Base-by-base conservation (phyloP, 1,140 invertebrate species). In the Dinoponera quadriceps region DNA sequence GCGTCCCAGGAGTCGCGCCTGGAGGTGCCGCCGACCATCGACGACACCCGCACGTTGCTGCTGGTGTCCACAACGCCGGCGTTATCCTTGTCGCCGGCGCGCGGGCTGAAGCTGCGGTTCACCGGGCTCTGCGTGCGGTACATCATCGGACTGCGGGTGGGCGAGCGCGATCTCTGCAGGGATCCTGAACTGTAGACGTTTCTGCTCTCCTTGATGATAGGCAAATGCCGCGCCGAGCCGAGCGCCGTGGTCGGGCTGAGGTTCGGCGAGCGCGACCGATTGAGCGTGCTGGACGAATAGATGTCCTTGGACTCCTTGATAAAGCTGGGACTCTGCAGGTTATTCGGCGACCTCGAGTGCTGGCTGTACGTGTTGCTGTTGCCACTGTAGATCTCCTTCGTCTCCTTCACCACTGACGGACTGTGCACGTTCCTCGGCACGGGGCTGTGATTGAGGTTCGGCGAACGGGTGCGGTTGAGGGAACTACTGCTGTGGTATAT, bases 1-100 rank as follows among this genome's bases (percentile, higher is more conserved):
- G 96, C 96, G 90, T 98, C 97, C 97, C 97, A 97, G 11, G 97
- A 97, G 89, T 97, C 97, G 73, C 96, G 95, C 84, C 97, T 94
- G 0, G 95, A 93, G 11, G 95, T 93, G 29, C 95, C 95, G 2
- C 95, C 94, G 87, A 96, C 95, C 88, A 96, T 95, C n/a, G 96
- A 96, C 3, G 96, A 96, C 5, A 96, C 96, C 92, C 87, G 54
- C 14, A 97, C 95, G 84, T 96, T 97, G 29, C 96, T 96, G 71
- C 95, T 96, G 18, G 96, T 96, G 90, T 97, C 96, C 22, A 96
- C 94, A 14, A 95, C 94, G 49, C 94, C 94, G n/a, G n/a, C n/a
- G 20, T 91, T 93, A 7, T 93, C 92, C 90, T 94, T 86, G 85
- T 95, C 83, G 91, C 91, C 82, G 87, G 90, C 84, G 91, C 95